Percentiles rank a stretch among this genome's conserved stretches.
Evolutionary conservation across 2,113 vertebrate genomes (phyloP).

Genomic region (Poecilia latipinna): DNA sequence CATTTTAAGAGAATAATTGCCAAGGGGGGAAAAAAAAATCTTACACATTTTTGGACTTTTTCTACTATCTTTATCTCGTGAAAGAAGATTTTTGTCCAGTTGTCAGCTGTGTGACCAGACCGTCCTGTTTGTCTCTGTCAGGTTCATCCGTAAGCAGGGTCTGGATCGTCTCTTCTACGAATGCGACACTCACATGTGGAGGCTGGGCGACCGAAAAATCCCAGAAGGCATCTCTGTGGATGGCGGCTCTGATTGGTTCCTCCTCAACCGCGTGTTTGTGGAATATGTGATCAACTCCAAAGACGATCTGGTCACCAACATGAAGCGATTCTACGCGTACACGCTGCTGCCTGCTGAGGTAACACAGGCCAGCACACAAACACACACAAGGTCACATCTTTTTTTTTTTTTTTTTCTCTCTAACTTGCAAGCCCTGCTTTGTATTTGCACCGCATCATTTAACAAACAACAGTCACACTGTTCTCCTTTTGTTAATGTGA

Average conservation of each 20-base stretch:
- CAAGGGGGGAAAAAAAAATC: too few species aligned
- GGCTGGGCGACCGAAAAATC: slow-evolving; percentile 94
- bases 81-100: not conserved
- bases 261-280: slow-evolving; percentile 93
- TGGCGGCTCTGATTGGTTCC: slow-evolving; percentile 97
- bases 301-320: slow-evolving; percentile 92
- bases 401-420: slow-evolving; percentile 10
- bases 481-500: slow-evolving; percentile 1
- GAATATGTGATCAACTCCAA: slow-evolving; percentile 94
- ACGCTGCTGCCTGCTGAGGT: slow-evolving; percentile 97
- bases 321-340: slow-evolving; percentile 96
- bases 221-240: slow-evolving; percentile 94
- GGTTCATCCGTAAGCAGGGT: slow-evolving; percentile 97
- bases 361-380: slow-evolving; percentile 19
- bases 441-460: not conserved
- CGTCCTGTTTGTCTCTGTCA: slow-evolving; percentile 45
- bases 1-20: not conserved
- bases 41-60: too few species aligned
- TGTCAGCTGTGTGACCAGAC: slow-evolving; percentile 5
- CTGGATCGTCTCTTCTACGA: slow-evolving; percentile 95
- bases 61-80: not conserved
- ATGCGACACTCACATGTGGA: slow-evolving; percentile 99
- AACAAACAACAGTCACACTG: slow-evolving; percentile 13
- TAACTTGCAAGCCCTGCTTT: slow-evolving; percentile 27
- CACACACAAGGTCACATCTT: slow-evolving; percentile 3